Base-by-base conservation (phyloP, 2,888 invertebrate genomes). In the Mythimna loreyi region DNA sequence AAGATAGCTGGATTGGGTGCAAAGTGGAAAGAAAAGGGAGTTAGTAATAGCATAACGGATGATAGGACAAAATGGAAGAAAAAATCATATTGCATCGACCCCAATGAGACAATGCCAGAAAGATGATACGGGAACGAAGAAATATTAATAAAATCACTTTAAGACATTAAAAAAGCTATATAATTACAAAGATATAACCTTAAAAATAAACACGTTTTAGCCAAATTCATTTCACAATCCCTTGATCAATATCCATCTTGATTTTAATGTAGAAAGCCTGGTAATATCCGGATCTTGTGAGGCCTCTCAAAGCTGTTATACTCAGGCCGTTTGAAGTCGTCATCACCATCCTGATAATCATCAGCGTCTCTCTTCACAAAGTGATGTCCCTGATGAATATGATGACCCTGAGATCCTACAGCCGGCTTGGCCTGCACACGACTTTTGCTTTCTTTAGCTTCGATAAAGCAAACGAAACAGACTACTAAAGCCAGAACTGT, bases 251-350 rank as follows among this genome's bases (percentile, higher is more conserved):
- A 19, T 6, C 2, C 23, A 0, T n/a, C 84, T 4, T 11, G 23
- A 9, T 5, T 40, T 52, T 81, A 94, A 78, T 93, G 93, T 3
- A 93, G 89, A 60, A 84, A 94, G 8, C 91, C 94, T 61, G 93
- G 93, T 67, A 93, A 53, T 13, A 91, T 87, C 0, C 93, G 90
- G 28, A 94, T 93, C 69, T 92, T 92, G 82, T 88, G 93, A 0
- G 92, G 92, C 40, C 89, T 87, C 0, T 89, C 89, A 57, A 89
- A 92, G 87, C 30, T 78, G 45, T 47, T 64, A 25, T 59, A 89
- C 1, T 81, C 82, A 0, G 72, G 80, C 13, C 67, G 52, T 21
- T 84, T 82, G 36, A 77, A 78, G 19, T 87, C 87, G 16, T 85
- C 84, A 4, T 81, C 85, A 13, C 85, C 86, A 1, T 84, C 86